Evolutionary conservation across 2,888 invertebrate genomes (phyloP), one percentile per base, ranked within the genome.

Genomic region (Cosmia pyralina): DNA sequence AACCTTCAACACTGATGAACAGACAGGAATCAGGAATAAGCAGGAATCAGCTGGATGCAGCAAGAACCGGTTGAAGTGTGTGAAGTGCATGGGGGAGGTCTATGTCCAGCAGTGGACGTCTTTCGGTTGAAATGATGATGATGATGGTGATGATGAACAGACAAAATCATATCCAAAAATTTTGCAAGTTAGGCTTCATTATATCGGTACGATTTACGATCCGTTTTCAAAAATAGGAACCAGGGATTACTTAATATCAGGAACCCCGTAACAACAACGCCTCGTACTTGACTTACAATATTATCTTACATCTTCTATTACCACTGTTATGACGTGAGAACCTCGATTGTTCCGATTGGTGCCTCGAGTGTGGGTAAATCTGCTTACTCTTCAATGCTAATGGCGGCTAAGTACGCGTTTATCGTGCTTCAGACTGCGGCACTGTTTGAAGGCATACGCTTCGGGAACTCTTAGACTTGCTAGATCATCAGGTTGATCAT

Each of bases 251-350:
- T n/a, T 52, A 38, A 60, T 5, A 41, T 52, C 55, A 50, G 28
- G 81, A 85, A 87, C 83, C 83, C 65, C 1, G 15, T 34, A 46
- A 46, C 2, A 34, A 10, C 28, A 68, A 4, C 11, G 22, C 28
- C 28, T 76, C 62, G 75, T 50, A 10, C 81, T 77, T 81, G 70
- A 69, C 72, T 13, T 10, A n/a, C 13, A n/a, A 65, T 69, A 79
- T 72, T 78, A 79, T 82, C 76, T 78, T 77, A 57, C 73, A 79
- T 81, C 74, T 77, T 70, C 89, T 90, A 90, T 91, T 91, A 91
- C 90, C 87, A 92, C 93, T 90, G 93, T 94, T 95, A 94, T 93
- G 92, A 93, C 87, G 94, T 95, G 95, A 88, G 95, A 95, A 92
- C 83, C 55, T 85, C 82, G 62, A 93, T 94, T 94, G 94, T 94